Base-by-base conservation (phyloP, 2,888 invertebrate genomes). In the Plagodis pulveraria region DNA sequence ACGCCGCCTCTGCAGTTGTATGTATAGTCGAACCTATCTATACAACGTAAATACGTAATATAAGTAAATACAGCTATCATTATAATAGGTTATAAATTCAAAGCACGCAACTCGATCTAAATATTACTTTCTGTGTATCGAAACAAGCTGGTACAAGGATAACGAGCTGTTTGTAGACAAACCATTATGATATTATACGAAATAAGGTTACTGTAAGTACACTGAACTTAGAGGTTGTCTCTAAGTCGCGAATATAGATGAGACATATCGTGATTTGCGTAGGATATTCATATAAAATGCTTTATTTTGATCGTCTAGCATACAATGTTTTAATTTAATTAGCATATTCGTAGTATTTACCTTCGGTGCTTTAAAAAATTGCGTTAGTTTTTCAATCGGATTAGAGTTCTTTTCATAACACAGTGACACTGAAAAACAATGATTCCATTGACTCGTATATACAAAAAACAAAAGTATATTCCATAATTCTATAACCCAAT, bases 101-200 rank as follows among this genome's bases (percentile, higher is more conserved):
- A 33, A 55, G 43, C 56, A 60, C 56, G 49, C 55, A 51, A 55
- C 55, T 55, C 46, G 38, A 45, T 50, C 50, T 50, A 43, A 57
- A 57, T 62, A 62, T 56, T 38, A 51, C 43, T 63, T 63, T 63
- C 53, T 53, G 62, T 64, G 44, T 58, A 63, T 57, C 56, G 58
- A 55, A 59, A 56, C 60, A 36, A 52, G 54, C 50, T 62, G 53
- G 58, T 58, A 65, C 66, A 69, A 65, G 67, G 65, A 59, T 65
- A 69, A 66, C 66, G 56, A 69, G 66, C 54, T 69, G 66, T 69
- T 65, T 69, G 68, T 49, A 62, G 51, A 64, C 54, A 63, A 56
- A 64, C 62, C 62, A 65, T 67, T 69, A 63, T 51, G 50, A 33
- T 51, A 43, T 45, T 33, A 48, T 58, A 48, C 52, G 47, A 55